These are phyloP conservation scores for Heliconius cydno DNA, from an alignment of 2,888 invertebrate genomes.

Conservation along the genomic window DNA sequence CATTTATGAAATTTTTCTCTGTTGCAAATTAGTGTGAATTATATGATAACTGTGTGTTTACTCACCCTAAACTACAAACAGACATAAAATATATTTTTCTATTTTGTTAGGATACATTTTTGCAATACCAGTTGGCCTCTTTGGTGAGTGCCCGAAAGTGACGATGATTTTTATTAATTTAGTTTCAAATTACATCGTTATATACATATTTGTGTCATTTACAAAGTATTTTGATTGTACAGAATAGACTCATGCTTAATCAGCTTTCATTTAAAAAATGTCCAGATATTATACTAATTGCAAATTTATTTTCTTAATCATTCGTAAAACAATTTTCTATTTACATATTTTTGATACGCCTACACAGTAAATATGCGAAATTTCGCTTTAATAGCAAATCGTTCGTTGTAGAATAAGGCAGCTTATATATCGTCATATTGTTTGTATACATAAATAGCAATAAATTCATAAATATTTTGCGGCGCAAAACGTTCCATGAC, in stretches of 20 bases:
- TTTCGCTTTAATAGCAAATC: slow-evolving; percentile 37
- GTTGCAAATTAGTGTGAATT: neutral
- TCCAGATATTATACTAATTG: slow-evolving; percentile 27
- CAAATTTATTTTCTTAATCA: slow-evolving; percentile 9
- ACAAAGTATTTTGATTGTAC: slow-evolving; percentile 48
- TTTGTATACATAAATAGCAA: neutral
- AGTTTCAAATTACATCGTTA: slow-evolving; percentile 52
- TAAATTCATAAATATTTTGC: slow-evolving; percentile 53
- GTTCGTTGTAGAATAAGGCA: slow-evolving; percentile 50
- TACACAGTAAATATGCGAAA: slow-evolving; percentile 19
- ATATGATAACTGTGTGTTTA: neutral
- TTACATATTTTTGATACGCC: neutral
- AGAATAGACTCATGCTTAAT: slow-evolving; percentile 62
- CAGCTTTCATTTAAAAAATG: slow-evolving; percentile 62
- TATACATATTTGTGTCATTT: slow-evolving; percentile 49
- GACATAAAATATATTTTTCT: slow-evolving; percentile 68
- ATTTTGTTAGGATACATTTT: slow-evolving; percentile 80
- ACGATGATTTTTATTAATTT: slow-evolving; percentile 56
- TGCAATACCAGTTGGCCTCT: slow-evolving; percentile 81
- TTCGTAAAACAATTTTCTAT: slow-evolving; percentile 15
- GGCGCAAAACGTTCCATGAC: slow-evolving; percentile 44
- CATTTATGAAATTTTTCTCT: slow-evolving; percentile 10
- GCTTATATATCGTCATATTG: slow-evolving; percentile 48
- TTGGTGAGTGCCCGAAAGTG: slow-evolving; percentile 78
- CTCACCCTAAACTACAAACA: slow-evolving; percentile 25